Percentiles rank a stretch among this genome's conserved stretches.
Evolutionary conservation across 2,797 vertebrate genomes (phyloP).

Genomic region (Sphenodon punctatus): DNA sequence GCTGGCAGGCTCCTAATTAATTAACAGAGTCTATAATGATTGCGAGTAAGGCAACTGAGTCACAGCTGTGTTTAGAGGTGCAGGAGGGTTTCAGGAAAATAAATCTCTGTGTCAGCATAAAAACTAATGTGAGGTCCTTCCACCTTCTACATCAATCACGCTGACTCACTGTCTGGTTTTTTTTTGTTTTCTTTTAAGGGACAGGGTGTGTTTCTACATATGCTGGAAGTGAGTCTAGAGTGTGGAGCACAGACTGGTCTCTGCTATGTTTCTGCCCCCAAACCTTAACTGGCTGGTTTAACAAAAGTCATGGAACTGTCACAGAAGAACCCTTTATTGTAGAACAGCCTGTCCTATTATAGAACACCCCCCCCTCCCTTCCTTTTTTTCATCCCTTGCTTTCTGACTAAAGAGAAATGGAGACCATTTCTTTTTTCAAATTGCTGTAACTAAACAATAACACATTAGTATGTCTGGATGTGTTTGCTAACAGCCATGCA

Average conservation of each 20-base stretch:
- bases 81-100: too few species aligned
- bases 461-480: neutral
- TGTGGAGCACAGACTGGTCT: neutral
- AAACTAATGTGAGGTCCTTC: neutral
- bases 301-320: constrained; percentile 52
- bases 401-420: neutral
- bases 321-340: constrained; percentile 28
- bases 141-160: neutral
- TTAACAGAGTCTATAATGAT: too few species aligned
- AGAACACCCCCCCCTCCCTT: neutral
- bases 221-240: constrained; percentile 7
- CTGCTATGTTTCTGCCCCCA: constrained; percentile 2
- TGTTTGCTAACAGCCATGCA: constrained; percentile 1
- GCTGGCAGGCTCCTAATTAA: too few species aligned
- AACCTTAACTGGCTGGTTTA: constrained; percentile 42
- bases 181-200: neutral
- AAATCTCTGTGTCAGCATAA: neutral
- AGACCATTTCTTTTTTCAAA: neutral
- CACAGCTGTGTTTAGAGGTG: too few species aligned
- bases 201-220: neutral
- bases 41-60: too few species aligned
- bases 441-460: neutral
- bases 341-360: constrained; percentile 25
- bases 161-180: neutral
- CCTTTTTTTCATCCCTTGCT: neutral